phyloP scores from a whole-genome alignment of 2,797 vertebrate species.

The Echeneis naucrates region DNA sequence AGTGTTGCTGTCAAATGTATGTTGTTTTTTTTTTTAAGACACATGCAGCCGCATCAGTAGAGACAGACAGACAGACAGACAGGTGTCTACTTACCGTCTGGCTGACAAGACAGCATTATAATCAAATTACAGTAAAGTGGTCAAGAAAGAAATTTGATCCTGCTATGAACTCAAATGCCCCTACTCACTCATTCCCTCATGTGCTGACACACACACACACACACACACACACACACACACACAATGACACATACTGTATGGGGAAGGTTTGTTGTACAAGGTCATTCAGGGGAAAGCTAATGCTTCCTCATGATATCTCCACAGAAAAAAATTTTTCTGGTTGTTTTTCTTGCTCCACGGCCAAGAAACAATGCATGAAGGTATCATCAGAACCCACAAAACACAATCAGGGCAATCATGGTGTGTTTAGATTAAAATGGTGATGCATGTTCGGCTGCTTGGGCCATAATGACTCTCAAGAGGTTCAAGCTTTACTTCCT shows the following conservation, averaged over 20 bases:
- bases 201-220: neutral
- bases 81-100: slow-evolving; percentile 9
- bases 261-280: slow-evolving; percentile 7
- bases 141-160: slow-evolving; percentile 65
- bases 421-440: slow-evolving; percentile 13
- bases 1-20: neutral
- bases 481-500: slow-evolving; percentile 36
- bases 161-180: slow-evolving; percentile 54
- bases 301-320: slow-evolving; percentile 19
- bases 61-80: slow-evolving; percentile 40
- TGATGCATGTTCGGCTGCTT: slow-evolving; percentile 3
- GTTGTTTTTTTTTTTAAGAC: too few species aligned
- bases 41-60: neutral
- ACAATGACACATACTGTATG: slow-evolving; percentile 19
- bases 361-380: too few species aligned
- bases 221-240: neutral
- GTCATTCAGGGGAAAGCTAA: slow-evolving; percentile 22
- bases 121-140: slow-evolving; percentile 71
- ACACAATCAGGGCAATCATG: neutral
- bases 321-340: neutral
- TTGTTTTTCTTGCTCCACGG: neutral
- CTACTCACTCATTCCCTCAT: neutral
- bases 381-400: too few species aligned
- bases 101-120: slow-evolving; percentile 53
- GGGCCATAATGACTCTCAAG: slow-evolving; percentile 2